Evolutionary conservation across 2,113 vertebrate genomes (phyloP).

Genomic region (Cariama cristata): DNA sequence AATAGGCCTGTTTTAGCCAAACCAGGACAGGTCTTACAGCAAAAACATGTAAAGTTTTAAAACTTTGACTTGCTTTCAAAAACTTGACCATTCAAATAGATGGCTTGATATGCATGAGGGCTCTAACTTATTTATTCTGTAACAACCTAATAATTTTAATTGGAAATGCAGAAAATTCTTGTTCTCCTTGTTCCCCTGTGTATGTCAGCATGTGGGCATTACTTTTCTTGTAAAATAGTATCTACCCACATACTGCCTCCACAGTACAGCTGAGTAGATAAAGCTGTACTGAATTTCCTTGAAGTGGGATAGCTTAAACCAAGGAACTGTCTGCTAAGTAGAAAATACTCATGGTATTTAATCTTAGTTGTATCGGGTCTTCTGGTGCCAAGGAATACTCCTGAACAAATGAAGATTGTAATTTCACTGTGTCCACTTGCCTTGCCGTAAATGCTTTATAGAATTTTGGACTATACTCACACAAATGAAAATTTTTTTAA

Average conservation of each 20-base stretch:
- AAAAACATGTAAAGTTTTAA: neutral
- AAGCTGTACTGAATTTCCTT: slow-evolving; percentile 35
- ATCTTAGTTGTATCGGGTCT: neutral
- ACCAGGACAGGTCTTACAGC: neutral
- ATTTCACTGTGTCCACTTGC: neutral
- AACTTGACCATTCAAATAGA: too few species aligned
- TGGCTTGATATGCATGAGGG: neutral
- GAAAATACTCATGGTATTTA: slow-evolving; percentile 28
- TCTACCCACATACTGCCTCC: slow-evolving; percentile 45
- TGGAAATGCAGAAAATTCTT: neutral
- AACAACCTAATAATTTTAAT: slow-evolving; percentile 20
- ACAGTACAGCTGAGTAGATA: slow-evolving; percentile 39
- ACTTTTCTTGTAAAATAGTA: neutral
- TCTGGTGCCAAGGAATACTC: slow-evolving; percentile 2
- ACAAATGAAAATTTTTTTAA: neutral
- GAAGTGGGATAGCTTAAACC: slow-evolving; percentile 51
- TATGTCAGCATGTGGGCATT: slow-evolving; percentile 48
- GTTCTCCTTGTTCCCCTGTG: slow-evolving; percentile 6
- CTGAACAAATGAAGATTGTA: neutral
- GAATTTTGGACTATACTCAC: neutral
- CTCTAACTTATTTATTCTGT: neutral
- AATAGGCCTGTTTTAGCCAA: too few species aligned
- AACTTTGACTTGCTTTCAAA: neutral
- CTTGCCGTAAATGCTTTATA: neutral
- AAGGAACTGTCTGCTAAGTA: slow-evolving; percentile 29